Evolutionary conservation across 2,888 invertebrate species (phyloP), one percentile per base, ranked within the genome.

Genomic region (Rhingia campestris): DNA sequence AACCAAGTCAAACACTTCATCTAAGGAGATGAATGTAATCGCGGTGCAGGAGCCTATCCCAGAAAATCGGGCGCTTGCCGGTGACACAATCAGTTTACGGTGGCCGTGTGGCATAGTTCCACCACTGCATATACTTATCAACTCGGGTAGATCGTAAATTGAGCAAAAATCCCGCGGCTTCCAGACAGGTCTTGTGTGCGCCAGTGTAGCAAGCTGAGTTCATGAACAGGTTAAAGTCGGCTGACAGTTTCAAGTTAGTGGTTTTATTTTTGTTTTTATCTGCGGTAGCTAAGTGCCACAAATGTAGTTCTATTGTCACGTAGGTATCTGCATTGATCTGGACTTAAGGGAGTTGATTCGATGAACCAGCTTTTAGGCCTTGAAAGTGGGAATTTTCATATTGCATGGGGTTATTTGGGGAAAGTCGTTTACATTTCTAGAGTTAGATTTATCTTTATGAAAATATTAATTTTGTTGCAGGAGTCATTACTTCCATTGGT

Each of bases 71-170:
- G 69, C 84, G 74, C 74, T 80, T 80, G 66, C 80, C 56, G 66
- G 75, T 84, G 84, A 84, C 84, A 84, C 84, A 84, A 84, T 84
- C 84, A 84, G 84, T 80, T 74, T 70, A 33, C 79, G 47, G 64
- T 74, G 67, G 73, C 73, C 63, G 64, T 58, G 54, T 58, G 54
- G 58, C 59, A 58, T 22, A 9, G 30, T 22, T 3, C 7, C 47
- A 22, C 41, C 64, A 22, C 22, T 22, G 22, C 22, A 22, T 22
- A 51, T 45, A 70, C 70, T 84, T 84, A 84, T 84, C 84, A 80
- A 51, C 80, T 70, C 56, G n/a, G 66, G 47, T 70, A 74, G 72
- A 84, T 84, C 84, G 80, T 70, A 84, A 84, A 80, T 80, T 84
- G 74, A 74, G 84, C 39, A 75, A 70, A 80, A 49, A 56, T 70